These are phyloP conservation scores for Drosophila bunnanda DNA, from an alignment of 2,888 invertebrate species.

Conservation along the genomic window DNA sequence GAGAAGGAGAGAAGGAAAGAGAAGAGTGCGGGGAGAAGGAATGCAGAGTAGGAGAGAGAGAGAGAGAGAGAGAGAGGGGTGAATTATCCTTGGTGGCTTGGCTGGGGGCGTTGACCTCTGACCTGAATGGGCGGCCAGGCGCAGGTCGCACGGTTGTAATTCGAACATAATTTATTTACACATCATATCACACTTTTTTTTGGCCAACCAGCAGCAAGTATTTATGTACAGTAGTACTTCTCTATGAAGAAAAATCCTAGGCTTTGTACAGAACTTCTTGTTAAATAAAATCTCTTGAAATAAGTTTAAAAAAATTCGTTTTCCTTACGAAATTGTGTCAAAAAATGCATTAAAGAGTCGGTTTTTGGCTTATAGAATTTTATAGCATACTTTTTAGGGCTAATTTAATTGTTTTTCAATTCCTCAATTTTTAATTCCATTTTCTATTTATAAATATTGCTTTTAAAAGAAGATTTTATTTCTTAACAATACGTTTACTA, in stretches of 20 bases:
- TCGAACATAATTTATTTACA: slow-evolving; percentile 70
- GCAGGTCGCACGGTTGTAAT: slow-evolving; percentile 55
- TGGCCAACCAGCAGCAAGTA: slow-evolving; percentile 18
- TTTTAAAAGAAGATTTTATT: no score
- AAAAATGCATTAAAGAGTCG: background rate
- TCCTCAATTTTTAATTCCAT: background rate
- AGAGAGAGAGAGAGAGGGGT: slow-evolving; percentile 37
- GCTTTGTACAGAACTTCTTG: background rate
- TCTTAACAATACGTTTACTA: no score
- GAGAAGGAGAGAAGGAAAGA: slow-evolving; percentile 5
- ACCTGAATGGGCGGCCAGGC: slow-evolving; percentile 64
- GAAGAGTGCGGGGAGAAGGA: background rate
- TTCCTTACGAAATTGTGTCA: rapidly evolving
- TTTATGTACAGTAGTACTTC: slow-evolving; percentile 35
- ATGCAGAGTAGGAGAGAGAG: slow-evolving; percentile 17
- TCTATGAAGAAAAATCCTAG: background rate
- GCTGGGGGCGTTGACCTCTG: slow-evolving; percentile 69
- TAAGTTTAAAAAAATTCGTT: background rate
- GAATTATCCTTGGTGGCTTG: slow-evolving; percentile 71
- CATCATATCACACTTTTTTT: slow-evolving; percentile 37
- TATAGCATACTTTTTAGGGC: background rate
- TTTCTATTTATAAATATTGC: background rate
- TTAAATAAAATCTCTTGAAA: background rate
- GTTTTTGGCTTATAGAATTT: background rate
- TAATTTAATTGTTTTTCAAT: background rate